phyloP scores from a whole-genome alignment of 2,797 vertebrate genomes.

The Knipowitschia caucasica region DNA sequence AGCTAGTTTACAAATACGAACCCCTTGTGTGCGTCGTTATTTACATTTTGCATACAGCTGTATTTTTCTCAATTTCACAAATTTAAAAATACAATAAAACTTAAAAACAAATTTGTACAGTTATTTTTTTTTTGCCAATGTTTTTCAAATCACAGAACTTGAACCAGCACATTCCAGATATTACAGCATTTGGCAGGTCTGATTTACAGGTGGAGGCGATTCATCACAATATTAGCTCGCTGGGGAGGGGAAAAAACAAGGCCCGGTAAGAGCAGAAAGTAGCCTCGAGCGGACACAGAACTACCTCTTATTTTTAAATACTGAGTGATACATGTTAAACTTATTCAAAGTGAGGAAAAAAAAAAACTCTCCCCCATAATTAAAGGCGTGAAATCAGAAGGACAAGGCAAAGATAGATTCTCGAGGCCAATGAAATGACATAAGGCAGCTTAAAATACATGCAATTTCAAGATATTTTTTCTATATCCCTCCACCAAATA shows the following conservation, averaged over 20 bases:
- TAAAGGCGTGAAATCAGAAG: constrained; percentile 44
- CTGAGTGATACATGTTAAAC: constrained; percentile 83
- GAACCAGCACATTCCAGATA: constrained; percentile 41
- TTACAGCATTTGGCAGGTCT: constrained; percentile 42
- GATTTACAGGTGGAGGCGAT: constrained; percentile 53
- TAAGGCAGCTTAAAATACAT: neutral
- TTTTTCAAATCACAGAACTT: constrained; percentile 50
- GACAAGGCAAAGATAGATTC: constrained; percentile 5
- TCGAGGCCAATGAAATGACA: neutral
- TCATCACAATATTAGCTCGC: constrained; percentile 65
- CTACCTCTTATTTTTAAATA: constrained; percentile 87
- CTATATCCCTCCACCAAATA: neutral
- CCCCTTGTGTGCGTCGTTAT: constrained; percentile 81
- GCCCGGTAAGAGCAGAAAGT: constrained; percentile 63
- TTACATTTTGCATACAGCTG: constrained; percentile 83
- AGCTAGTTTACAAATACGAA: constrained; percentile 83
- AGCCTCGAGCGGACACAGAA: constrained; percentile 58
- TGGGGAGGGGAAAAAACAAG: constrained; percentile 27
- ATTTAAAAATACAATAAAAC: constrained; percentile 68
- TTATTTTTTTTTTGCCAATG: constrained; percentile 48
- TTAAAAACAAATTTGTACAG: constrained; percentile 65
- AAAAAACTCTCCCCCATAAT: constrained; percentile 44
- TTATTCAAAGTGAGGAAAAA: constrained; percentile 62
- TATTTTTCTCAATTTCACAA: constrained; percentile 73
- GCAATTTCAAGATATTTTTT: neutral